Base-by-base conservation (phyloP, 2,888 invertebrate species). In the Spicauda simplicius region DNA sequence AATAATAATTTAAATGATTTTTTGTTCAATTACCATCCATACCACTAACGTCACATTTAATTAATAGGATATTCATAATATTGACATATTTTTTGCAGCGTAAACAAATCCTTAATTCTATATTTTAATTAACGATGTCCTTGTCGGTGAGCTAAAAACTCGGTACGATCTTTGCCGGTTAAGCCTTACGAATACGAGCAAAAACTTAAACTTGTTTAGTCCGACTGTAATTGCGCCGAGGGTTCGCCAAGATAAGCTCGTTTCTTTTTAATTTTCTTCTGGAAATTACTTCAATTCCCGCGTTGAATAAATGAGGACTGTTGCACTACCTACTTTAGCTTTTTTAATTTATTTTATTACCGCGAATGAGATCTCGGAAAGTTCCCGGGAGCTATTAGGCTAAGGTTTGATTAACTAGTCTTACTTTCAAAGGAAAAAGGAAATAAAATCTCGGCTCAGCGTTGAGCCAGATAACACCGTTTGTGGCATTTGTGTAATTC, bases 231-330 rank as follows among this genome's bases (percentile, higher is more conserved):
- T 86, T 85, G 83, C 82, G 79, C 74, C 73, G 80, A 83, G 83
- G 80, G 81, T 78, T 77, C 74, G 79, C 82, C 79, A 80, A 86
- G 86, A 86, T 87, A 88, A 88, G 83, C 84, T 85, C 82, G 82
- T 85, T 87, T 81, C 81, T 86, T 89, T 89, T 89, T 87, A 89
- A 89, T 88, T 87, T 86, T 86, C 79, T 77, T 79, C 83, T 85
- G 82, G 80, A 86, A 86, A 89, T 90, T 87, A 85, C 86, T 85
- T 82, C 82, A 84, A 33, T 84, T 86, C 82, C 84, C 82, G 76
- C 78, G 81, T 80, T 86, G 83, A 85, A 87, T 88, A 90, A 87
- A 87, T 83, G 83, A 84, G 80, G 78, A 81, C 78, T 80, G 83
- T 75, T 81, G 78, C 80, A 83, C 80, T 79, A 81, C 77, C 75